Conservation (phyloP, 2,888 invertebrate genomes). For the Drosophila barbarae region DNA sequence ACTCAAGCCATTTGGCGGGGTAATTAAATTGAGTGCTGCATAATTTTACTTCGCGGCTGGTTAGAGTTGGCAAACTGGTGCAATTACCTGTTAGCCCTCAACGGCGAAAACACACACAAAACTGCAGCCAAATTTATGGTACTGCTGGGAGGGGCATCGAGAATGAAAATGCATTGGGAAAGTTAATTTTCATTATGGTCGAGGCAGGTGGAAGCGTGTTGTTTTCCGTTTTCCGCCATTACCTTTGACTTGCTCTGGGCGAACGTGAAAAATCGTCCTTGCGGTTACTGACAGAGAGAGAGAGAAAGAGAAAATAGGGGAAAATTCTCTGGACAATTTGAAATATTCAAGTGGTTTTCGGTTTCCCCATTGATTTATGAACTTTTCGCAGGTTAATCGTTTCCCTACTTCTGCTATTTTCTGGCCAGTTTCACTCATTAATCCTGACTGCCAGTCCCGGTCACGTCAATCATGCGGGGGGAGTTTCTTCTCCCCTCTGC, state of each 20-base stretch:
- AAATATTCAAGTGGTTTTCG: conserved; percentile 63
- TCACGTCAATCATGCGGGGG: conserved; percentile 16
- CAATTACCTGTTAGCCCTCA: conserved; percentile 61
- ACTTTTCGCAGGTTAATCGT: conserved; percentile 34
- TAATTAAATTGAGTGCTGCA: conserved; percentile 71
- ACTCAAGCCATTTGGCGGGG: conserved; percentile 53
- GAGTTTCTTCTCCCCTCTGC: background rate
- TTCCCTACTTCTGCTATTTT: conserved; percentile 18
- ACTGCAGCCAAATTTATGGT: conserved; percentile 58
- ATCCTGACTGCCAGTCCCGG: conserved; percentile 20
- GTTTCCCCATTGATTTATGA: conserved; percentile 39
- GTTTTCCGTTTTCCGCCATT: conserved; percentile 20
- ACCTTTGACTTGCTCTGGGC: conserved; percentile 14
- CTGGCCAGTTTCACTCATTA: conserved; percentile 34
- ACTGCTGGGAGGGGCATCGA: conserved; percentile 30
- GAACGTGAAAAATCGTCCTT: conserved; percentile 37
- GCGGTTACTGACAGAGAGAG: conserved; percentile 5
- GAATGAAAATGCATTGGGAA: conserved; percentile 50
- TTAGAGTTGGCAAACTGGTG: conserved; percentile 49
- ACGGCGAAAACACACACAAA: conserved; percentile 47
- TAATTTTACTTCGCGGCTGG: conserved; percentile 54
- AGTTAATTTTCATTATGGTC: conserved; percentile 69
- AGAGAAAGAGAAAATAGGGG: background rate
- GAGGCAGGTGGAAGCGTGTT: conserved; percentile 39
- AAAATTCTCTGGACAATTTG: conserved; percentile 48